Percentiles rank a stretch among this genome's conserved stretches.
Evolutionary conservation across 2,797 vertebrate species (phyloP).

Genomic region (Tympanoctomys barrerae): DNA sequence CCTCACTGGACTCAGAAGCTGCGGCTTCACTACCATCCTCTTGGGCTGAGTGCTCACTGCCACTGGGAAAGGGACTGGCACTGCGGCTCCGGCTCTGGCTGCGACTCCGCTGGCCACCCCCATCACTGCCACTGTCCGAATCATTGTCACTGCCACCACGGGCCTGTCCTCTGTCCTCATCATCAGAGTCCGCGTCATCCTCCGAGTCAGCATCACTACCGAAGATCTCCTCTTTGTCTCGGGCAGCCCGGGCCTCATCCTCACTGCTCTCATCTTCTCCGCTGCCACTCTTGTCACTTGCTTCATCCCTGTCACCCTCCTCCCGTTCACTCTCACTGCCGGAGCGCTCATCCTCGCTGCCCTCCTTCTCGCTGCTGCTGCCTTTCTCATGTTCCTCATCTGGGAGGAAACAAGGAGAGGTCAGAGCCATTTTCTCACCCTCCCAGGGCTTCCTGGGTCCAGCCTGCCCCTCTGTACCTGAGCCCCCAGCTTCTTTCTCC

Average conservation of each 20-base stretch:
- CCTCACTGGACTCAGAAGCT: constrained; percentile 93
- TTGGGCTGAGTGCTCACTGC: constrained; percentile 91
- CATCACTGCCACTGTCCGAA: constrained; percentile 85
- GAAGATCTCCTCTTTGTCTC: constrained; percentile 91
- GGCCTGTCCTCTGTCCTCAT: constrained; percentile 91
- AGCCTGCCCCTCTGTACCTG: constrained; percentile 87
- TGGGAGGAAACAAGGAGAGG: background rate
- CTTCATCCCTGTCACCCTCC: constrained; percentile 79
- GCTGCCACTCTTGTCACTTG: constrained; percentile 81
- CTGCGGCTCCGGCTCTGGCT: constrained; percentile 85
- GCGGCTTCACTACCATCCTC: constrained; percentile 90
- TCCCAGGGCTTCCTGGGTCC: background rate
- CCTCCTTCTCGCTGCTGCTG: constrained; percentile 92
- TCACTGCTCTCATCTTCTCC: constrained; percentile 92
- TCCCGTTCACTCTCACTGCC: constrained; percentile 87
- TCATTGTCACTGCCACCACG: constrained; percentile 91
- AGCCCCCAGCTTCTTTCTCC: constrained; percentile 91
- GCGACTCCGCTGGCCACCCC: constrained; percentile 80
- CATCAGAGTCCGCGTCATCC: constrained; percentile 85
- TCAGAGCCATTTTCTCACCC: background rate
- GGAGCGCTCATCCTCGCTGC: constrained; percentile 80
- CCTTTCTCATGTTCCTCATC: constrained; percentile 94
- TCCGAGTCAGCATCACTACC: constrained; percentile 82
- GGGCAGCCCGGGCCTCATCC: constrained; percentile 94
- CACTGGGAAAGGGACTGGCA: constrained; percentile 91